Evolutionary conservation across 1,140 invertebrate genomes (phyloP).

Genomic region (Drosophila nasuta): DNA sequence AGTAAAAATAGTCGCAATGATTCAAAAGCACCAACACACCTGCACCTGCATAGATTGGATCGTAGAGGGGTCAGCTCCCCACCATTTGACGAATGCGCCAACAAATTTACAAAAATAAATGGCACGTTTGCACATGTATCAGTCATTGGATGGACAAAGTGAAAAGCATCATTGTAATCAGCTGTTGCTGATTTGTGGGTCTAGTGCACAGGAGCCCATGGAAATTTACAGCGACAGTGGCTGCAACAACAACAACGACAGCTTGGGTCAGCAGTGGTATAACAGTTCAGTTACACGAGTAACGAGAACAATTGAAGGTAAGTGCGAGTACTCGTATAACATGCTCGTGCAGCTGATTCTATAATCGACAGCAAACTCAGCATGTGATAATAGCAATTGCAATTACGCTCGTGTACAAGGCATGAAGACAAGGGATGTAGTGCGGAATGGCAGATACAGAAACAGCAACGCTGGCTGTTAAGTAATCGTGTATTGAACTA

Average conservation of each 20-base stretch:
- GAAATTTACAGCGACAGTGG: slow-evolving; percentile 48
- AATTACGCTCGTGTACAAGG: slow-evolving; percentile 9
- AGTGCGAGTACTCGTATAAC: slow-evolving; percentile 14
- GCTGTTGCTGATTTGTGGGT: slow-evolving; percentile 6
- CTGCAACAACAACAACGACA: background rate
- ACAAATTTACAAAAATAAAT: slow-evolving; percentile 49
- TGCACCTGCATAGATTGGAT: slow-evolving; percentile 50
- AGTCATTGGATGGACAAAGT: slow-evolving; percentile 8
- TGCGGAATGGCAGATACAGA: background rate
- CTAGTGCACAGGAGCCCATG: slow-evolving; percentile 41
- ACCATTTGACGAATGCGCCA: slow-evolving; percentile 38
- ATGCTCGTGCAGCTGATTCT: slow-evolving; percentile 52
- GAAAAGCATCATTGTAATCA: background rate
- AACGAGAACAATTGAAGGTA: background rate
- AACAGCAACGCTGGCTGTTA: slow-evolving; percentile 14
- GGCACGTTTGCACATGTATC: slow-evolving; percentile 18
- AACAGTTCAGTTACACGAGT: background rate
- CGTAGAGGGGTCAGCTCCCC: slow-evolving; percentile 42
- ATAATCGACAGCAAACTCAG: slow-evolving; percentile 40
- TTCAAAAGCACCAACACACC: slow-evolving; percentile 68
- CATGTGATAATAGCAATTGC: slow-evolving; percentile 41
- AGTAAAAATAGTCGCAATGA: slow-evolving; percentile 77
- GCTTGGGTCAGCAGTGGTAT: slow-evolving; percentile 6
- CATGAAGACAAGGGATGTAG: background rate
- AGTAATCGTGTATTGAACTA: slow-evolving; percentile 45